Evolutionary conservation across 2,797 vertebrate genomes (phyloP).

Genomic region (Eutrigla gurnardus): DNA sequence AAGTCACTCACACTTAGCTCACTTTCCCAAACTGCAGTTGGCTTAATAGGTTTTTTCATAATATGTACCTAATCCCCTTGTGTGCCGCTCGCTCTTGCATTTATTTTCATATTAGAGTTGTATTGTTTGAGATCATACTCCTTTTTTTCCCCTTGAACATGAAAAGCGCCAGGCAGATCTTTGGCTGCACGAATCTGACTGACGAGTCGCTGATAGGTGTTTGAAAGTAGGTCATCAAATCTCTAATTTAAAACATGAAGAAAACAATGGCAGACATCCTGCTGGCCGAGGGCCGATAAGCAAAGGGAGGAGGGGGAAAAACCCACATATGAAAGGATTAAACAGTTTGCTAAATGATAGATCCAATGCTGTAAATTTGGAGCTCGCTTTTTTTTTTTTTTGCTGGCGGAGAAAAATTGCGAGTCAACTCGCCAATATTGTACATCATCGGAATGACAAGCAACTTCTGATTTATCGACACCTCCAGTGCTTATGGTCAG

Average conservation of each 20-base stretch:
- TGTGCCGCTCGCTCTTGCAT: conserved; percentile 45
- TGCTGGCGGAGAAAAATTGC: conserved; percentile 53
- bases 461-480: conserved; percentile 68
- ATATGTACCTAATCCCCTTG: conserved; percentile 69
- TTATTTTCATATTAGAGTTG: conserved; percentile 66
- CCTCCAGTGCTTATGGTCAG: conserved; percentile 37
- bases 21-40: conserved; percentile 67
- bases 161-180: conserved; percentile 32
- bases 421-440: conserved; percentile 41
- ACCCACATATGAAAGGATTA: conserved; percentile 51
- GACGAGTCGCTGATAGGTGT: conserved; percentile 56
- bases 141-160: neutral
- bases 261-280: conserved; percentile 52
- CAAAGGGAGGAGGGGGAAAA: conserved; percentile 9
- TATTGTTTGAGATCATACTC: conserved; percentile 58
- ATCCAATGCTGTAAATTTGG: conserved; percentile 68
- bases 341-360: conserved; percentile 56
- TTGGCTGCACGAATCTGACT: conserved; percentile 57
- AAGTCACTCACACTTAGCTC: conserved; percentile 70
- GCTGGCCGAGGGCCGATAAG: conserved; percentile 47
- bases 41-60: conserved; percentile 74
- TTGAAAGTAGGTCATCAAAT: conserved; percentile 63
- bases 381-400: conserved; percentile 5
- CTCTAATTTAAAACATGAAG: conserved; percentile 57
- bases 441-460: conserved; percentile 41